A percentile compares a stretch with the other conserved stretches of the same genome.
Evolutionary conservation across 1,140 invertebrate species (phyloP).

Genomic region (Zeugodacus cucurbitae): DNA sequence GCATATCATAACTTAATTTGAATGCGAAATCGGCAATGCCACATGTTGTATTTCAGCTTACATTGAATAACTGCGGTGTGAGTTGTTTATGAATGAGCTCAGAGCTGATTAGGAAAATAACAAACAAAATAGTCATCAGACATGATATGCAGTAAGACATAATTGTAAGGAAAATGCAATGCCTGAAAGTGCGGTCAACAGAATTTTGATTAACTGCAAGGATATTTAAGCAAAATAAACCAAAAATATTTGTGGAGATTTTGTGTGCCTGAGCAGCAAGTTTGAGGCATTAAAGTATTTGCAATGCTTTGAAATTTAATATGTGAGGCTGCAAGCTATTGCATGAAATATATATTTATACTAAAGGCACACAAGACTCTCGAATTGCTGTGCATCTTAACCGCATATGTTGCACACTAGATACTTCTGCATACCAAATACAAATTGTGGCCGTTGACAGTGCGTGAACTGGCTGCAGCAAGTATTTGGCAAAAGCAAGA

Average conservation of each 20-base stretch:
- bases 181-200: neutral
- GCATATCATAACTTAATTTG: neutral
- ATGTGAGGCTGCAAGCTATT: too few species aligned
- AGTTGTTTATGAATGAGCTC: neutral
- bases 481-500: neutral
- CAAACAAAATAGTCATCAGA: neutral
- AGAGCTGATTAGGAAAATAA: neutral
- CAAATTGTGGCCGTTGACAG: neutral
- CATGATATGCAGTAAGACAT: neutral
- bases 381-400: neutral
- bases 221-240: neutral
- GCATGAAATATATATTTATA: too few species aligned
- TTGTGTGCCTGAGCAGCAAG: neutral
- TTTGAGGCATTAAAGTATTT: neutral
- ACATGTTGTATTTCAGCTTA: neutral
- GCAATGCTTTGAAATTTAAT: too few species aligned
- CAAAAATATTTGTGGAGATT: neutral
- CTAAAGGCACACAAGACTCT: too few species aligned
- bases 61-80: neutral
- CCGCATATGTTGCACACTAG: constrained; percentile 7
- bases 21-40: neutral
- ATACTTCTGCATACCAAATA: neutral
- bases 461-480: neutral
- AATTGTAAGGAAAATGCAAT: too few species aligned
- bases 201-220: constrained; percentile 10